These are phyloP conservation scores for Gymnoscopelus microlampas DNA, from an alignment of 2,797 vertebrate genomes.

Conservation along the genomic window DNA sequence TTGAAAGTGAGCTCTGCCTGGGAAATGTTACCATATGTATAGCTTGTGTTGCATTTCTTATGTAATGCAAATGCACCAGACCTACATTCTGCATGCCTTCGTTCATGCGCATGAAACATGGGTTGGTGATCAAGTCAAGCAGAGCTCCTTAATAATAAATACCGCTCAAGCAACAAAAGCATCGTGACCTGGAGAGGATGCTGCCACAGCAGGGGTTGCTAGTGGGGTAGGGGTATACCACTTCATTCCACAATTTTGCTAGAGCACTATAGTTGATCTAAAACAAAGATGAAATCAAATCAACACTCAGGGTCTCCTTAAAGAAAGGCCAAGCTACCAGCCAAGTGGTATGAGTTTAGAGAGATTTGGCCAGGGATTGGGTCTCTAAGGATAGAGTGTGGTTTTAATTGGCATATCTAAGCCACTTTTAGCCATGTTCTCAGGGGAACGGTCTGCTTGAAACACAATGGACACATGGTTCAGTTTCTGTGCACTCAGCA, in stretches of 20 bases:
- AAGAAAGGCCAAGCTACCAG: not conserved
- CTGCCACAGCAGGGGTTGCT: too few relatives aligned
- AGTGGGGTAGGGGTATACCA: too few relatives aligned
- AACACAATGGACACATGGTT: slow-evolving; percentile 21
- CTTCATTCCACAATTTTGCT: too few relatives aligned
- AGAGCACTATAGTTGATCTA: too few relatives aligned
- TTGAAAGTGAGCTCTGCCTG: not conserved
- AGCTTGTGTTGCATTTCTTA: slow-evolving; percentile 17
- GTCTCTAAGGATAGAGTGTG: slow-evolving; percentile 1
- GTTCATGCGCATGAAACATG: not conserved
- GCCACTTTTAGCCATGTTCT: slow-evolving; percentile 43
- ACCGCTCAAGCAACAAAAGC: not conserved
- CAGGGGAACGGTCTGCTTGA: slow-evolving; percentile 8
- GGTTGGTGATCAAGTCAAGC: not conserved
- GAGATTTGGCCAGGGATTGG: not conserved
- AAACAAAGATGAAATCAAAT: not conserved
- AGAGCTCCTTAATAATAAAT: slow-evolving; percentile 9
- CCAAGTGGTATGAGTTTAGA: not conserved
- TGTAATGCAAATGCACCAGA: slow-evolving; percentile 9
- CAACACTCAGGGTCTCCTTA: not conserved
- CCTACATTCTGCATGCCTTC: not conserved
- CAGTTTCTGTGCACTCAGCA: slow-evolving; percentile 14
- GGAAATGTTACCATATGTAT: too few relatives aligned
- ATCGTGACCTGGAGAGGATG: not conserved
- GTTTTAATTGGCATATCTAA: slow-evolving; percentile 62